Evolutionary conservation across 2,113 vertebrate species (phyloP), one percentile per base, ranked within the genome.

Genomic region (Boleophthalmus pectinirostris): DNA sequence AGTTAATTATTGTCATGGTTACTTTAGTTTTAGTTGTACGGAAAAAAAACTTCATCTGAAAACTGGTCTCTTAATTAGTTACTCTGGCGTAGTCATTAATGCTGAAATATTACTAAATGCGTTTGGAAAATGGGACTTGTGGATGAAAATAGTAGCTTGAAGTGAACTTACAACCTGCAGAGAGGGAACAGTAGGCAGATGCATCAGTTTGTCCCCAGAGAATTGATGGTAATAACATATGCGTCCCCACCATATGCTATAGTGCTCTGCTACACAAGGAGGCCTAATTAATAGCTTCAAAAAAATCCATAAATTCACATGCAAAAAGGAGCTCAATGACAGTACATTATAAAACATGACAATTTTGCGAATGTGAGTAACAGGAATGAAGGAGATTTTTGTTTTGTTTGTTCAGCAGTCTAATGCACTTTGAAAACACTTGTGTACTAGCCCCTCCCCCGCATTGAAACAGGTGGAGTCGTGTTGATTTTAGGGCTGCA

Each of bases 381-480:
- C 47, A 15, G 25, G 35, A 46, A 72, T 56, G 53, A 20, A 21
- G 68, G 69, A 75, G 16, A 61, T 58, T 63, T 47, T 21, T 38
- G 49, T 65, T 86, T 80, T 82, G 72, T 80, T 20, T 74, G 69
- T 54, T 38, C 70, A 70, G 51, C 58, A 38, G 53, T 49, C 47
- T 16, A 16, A 2, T 5, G 47, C 8, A 56, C 54, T 23, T 56
- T 23, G 18, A 51, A 54, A 53, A 35, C 71, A 54, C 53, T 24
- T 49, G 66, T 53, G 51, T 69, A 68, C 64, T 38, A 24, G 38
- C 46, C 47, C 76, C 61, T 65, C 67, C 77, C 82, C 81, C 74
- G 33, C 81, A 80, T 74, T 75, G 46, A 80, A 90, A 88, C 89
- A 91, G 89, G 90, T 91, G 90, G 86, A 89, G 73, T 45, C 71